Base-by-base conservation (phyloP, 2,888 invertebrate species). In the Kuschelorhynchus macadamiae region DNA sequence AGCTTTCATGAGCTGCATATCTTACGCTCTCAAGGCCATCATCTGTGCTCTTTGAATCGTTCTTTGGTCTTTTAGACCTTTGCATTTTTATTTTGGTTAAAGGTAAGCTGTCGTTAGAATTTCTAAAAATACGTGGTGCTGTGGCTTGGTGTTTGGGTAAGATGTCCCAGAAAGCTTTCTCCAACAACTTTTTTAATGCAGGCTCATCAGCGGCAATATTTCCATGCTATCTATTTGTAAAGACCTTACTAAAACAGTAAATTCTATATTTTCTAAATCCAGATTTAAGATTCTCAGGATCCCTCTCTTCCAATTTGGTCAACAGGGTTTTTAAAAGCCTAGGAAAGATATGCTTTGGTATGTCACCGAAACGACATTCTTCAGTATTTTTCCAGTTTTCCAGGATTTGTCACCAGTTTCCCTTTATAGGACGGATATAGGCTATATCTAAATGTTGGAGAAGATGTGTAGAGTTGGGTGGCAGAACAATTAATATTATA, bases 81-180 rank as follows among this genome's bases (percentile, higher is more conserved):
- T 39, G 39, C 7, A 12, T 39, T 39, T 39, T 39, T 11, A 39
- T 39, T 39, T 39, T 16, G 5, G 16, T 39, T 39, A 39, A 5
- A 39, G 39, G 39, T 39, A 4, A 39, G 12, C 39, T 39, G 39
- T 39, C 39, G 39, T 39, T 16, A 39, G 39, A 39, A 39, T 30
- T 59, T 59, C 61, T 46, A 25, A 49, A 33, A 47, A 62, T 47
- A 65, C 57, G 65, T 49, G 46, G 30, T 16, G 65, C 65, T 62
- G 63, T 63, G 18, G 63, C 44, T 42, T 41, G 25, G 63, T 39
- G 39, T 12, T 39, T 39, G 39, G 16, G 39, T 16, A 39, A 39
- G 39, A 12, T 39, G 39, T 39, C 12, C 12, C 39, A 39, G 25
- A 39, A 39, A 39, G 39, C 39, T 39, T 39, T 39, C 39, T n/a